phyloP scores from a whole-genome alignment of 2,888 invertebrate species.

The Agriotes lineatus region DNA sequence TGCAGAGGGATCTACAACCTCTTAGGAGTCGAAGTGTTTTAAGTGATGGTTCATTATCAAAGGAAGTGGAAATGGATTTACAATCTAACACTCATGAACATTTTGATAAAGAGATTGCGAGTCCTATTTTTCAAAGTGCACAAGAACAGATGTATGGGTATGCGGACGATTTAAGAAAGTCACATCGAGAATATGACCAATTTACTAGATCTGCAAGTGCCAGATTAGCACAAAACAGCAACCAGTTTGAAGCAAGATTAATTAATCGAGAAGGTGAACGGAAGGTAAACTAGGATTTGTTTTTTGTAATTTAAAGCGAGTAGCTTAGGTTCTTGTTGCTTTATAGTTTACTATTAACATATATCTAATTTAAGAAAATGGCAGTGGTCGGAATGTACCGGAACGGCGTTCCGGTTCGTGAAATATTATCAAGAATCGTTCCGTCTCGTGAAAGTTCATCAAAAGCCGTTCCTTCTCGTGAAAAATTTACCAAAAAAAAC shows the following conservation, averaged over 20 bases:
- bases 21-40: constrained; percentile 62
- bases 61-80: constrained; percentile 59
- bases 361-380: no score
- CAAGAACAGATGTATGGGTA: constrained; percentile 52
- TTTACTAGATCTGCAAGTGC: constrained; percentile 89
- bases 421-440: no score
- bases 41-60: constrained; percentile 62
- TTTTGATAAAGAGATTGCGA: constrained; percentile 52
- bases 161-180: constrained; percentile 50
- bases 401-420: no score
- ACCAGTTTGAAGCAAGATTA: constrained; percentile 60
- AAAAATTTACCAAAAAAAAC: no score
- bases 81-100: constrained; percentile 50
- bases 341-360: no score
- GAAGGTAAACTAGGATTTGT: no score
- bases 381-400: no score
- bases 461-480: no score
- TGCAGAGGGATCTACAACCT: constrained; percentile 54
- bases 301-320: no score
- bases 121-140: constrained; percentile 51
- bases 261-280: constrained; percentile 76
- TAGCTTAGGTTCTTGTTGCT: no score
- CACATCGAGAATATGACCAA: constrained; percentile 66
- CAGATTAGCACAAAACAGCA: constrained; percentile 73
- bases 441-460: no score